Evolutionary conservation across 1,140 invertebrate genomes (phyloP), one percentile per base, ranked within the genome.

Genomic region (Calephelis virginiensis): DNA sequence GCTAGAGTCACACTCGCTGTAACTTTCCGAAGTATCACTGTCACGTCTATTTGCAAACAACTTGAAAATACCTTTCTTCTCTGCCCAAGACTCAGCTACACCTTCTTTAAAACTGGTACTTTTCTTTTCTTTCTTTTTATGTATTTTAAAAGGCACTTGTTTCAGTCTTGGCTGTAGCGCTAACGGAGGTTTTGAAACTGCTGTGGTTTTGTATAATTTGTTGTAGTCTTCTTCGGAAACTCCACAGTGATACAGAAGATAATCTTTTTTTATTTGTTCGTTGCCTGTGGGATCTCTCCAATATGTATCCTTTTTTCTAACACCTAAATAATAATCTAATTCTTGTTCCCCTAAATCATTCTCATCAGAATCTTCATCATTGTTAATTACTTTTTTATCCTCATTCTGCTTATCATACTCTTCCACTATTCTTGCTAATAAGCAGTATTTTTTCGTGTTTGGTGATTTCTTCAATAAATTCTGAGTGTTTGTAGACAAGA

Each of bases 191-290:
- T 83, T 85, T 38, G 69, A 66, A 37, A 60, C 38, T 38, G 62
- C 67, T 13, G 73, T 67, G 71, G 72, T 89, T 66, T 81, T 90
- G 70, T 86, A 89, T 8, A 76, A 72, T 67, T 76, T 85, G 64
- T 91, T 78, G 65, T 90, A 91, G 50, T 90, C 87, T 64, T 89
- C 85, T 77, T 90, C 85, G 4, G 75, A 80, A 2, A 91, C 73
- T 14, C 85, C 87, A 43, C 85, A 87, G 53, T 92, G 90, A 59
- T 91, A 86, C 11, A 92, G 66, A 6, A 90, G 83, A 64, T 80
- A 92, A 59, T 92, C 90, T 76, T 83, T 91, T 61, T 80, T 81
- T 64, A 91, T 83, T 65, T 90, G 85, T 69, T 90, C 90, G 68
- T 78, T 85, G 5, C 77, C 82, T 45, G 71, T 77, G 3, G 83